Percentiles rank a stretch among this genome's conserved stretches.
Evolutionary conservation across 2,888 invertebrate genomes (phyloP).

Genomic region (Heliconius ethilla): DNA sequence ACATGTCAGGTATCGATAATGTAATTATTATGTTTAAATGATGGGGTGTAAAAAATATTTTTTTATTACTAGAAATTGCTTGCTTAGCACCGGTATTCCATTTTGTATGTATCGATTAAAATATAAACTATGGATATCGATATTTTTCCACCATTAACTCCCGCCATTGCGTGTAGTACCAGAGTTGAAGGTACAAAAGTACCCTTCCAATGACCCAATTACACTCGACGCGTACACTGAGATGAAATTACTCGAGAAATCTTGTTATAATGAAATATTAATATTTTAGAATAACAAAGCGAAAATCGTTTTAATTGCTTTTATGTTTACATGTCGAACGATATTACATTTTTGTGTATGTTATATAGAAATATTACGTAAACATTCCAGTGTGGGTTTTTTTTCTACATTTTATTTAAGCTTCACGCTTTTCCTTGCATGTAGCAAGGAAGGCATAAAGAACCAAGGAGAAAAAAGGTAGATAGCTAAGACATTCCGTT

Average conservation of each 20-base stretch:
- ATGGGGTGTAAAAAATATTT: too few relatives aligned
- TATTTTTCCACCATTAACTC: background rate
- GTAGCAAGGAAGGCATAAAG: too few relatives aligned
- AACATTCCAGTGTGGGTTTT: too few relatives aligned
- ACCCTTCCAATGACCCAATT: conserved; percentile 26
- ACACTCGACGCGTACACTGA: conserved; percentile 18
- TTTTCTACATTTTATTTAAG: too few relatives aligned
- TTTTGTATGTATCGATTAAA: background rate
- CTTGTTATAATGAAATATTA: conserved; percentile 34
- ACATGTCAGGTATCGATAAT: background rate
- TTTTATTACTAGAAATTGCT: too few relatives aligned
- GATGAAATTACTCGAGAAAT: conserved; percentile 27
- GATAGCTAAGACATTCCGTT: too few relatives aligned
- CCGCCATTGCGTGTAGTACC: background rate
- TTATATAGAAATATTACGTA: background rate
- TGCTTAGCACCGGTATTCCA: too few relatives aligned
- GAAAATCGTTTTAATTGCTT: conserved; percentile 26
- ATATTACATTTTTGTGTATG: background rate
- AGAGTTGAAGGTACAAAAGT: conserved; percentile 20
- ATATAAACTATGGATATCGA: conserved; percentile 3
- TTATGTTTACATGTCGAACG: conserved; percentile 3
- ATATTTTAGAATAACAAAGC: conserved; percentile 32
- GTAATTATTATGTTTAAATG: background rate
- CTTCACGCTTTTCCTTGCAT: too few relatives aligned
- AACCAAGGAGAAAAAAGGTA: too few relatives aligned